These are phyloP conservation scores for Leucoraja ocellata DNA, from an alignment of 2,797 vertebrate genomes.

Conservation along the genomic window DNA sequence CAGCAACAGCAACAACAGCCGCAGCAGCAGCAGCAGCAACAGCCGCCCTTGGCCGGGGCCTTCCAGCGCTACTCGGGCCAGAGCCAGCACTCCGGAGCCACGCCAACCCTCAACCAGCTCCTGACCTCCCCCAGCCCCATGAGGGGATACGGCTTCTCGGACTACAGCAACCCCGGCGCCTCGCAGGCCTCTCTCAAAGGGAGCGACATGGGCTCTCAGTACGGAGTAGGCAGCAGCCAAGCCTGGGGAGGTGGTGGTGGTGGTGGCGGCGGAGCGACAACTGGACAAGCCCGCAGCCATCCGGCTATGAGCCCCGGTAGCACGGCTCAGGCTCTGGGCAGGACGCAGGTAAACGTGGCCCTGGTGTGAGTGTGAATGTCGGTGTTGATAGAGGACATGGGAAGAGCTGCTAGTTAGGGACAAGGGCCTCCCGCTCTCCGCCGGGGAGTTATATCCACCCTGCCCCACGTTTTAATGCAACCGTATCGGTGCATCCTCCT, in stretches of 20 bases:
- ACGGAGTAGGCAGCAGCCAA: constrained; percentile 59
- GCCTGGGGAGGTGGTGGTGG: background rate
- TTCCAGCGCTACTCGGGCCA: constrained; percentile 81
- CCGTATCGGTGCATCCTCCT: background rate
- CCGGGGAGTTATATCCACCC: background rate
- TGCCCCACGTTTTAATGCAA: background rate
- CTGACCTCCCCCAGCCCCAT: constrained; percentile 87
- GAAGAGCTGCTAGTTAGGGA: no score
- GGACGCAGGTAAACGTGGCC: constrained; percentile 69
- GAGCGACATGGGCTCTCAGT: constrained; percentile 67
- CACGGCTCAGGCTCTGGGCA: constrained; percentile 61
- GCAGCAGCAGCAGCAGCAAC: constrained; percentile 37
- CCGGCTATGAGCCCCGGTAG: constrained; percentile 77
- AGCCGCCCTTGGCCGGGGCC: constrained; percentile 62
- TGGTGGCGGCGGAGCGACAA: background rate
- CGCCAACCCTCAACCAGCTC: constrained; percentile 88
- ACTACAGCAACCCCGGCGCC: constrained; percentile 68
- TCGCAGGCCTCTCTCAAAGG: constrained; percentile 52
- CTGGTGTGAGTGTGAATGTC: background rate
- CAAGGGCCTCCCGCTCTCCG: background rate
- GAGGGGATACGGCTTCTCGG: constrained; percentile 81
- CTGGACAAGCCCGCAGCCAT: constrained; percentile 63
- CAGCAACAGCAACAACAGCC: constrained; percentile 48
- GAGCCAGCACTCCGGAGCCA: constrained; percentile 81
- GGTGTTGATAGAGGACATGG: background rate